Evolutionary conservation across 2,888 invertebrate genomes (phyloP), one percentile per base, ranked within the genome.

Genomic region (Troides oblongomaculatus): DNA sequence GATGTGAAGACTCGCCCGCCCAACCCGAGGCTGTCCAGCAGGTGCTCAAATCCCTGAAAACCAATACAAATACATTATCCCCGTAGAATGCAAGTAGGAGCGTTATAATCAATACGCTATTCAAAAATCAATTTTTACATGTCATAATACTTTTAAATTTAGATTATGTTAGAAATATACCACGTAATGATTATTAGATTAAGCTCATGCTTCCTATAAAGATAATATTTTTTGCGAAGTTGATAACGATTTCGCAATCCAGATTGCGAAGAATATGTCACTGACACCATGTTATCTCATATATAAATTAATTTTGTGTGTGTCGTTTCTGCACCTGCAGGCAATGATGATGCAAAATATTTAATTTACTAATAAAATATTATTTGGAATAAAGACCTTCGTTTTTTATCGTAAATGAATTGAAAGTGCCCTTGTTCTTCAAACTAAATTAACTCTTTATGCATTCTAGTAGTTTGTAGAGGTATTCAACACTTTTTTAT

Each of bases 21-120:
- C n/a, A 95, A 86, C 0, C 95, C 95, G 25, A 95, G 83, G 77
- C 92, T 95, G 77, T 93, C 93, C 84, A 95, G 87, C 62, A 95
- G 85, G 77, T 95, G 95, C 82, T 95, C 95, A 74, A 95, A 94
- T 17, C 95, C 95, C 95, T 95, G 88, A 2, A 83, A 18, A 56
- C n/a, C 61, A 61, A 21, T 39, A 30, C 3, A n/a, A 53, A 12
- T 53, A 7, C 18, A 46, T 46, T 1, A 46, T 46, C 4, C 14
- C 14, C 14, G 46, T 46, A 46, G 14, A 14, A 12, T 46, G 46
- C 46, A 12, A 46, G 12, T 46, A 46, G 14, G 14, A 46, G 14
- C 3, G 14, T 14, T 46, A 46, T 12, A 46, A 46, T 12, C 14
- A 14, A 14, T 14, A 14, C 12, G 2, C 2, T 10, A 39, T 46